Conservation (phyloP, 1,140 invertebrate species). For the Lasaia peninsularis region DNA sequence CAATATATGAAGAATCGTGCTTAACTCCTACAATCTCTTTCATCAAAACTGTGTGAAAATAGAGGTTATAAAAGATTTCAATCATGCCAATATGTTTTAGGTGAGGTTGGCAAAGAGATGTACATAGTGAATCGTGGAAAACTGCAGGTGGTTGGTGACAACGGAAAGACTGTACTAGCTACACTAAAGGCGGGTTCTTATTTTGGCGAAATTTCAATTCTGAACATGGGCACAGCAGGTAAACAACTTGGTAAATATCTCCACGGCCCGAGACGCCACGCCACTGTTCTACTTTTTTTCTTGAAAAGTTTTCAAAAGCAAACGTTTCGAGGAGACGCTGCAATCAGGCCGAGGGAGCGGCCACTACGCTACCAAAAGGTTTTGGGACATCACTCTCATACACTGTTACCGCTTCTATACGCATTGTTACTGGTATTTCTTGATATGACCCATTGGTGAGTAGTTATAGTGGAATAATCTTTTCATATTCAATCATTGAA, state of each 20-base stretch:
- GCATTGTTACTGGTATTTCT: neutral
- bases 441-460: neutral
- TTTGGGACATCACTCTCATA: constrained; percentile 60
- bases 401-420: constrained; percentile 37
- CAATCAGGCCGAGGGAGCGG: constrained; percentile 75
- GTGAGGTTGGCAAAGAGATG: constrained; percentile 99
- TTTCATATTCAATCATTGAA: neutral
- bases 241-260: constrained; percentile 95
- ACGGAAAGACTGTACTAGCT: constrained; percentile 97
- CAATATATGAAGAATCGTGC: too few species aligned
- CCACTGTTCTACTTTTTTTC: constrained; percentile 63
- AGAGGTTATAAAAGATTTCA: neutral
- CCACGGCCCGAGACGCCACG: constrained; percentile 78
- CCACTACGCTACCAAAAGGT: constrained; percentile 66
- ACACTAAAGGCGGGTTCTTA: constrained; percentile 98
- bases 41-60: neutral
- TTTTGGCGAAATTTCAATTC: constrained; percentile 99
- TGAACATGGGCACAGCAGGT: constrained; percentile 99
- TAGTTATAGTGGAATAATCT: neutral
- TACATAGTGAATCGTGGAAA: constrained; percentile 98
- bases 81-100: constrained; percentile 76
- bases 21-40: too few species aligned
- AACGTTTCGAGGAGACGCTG: constrained; percentile 75
- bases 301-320: constrained; percentile 68
- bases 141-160: constrained; percentile 97